Percentiles rank a stretch among this genome's conserved stretches.
These are phyloP conservation scores for Dysmachus trigonus DNA, from an alignment of 2,888 invertebrate species.

Conservation along the genomic window DNA sequence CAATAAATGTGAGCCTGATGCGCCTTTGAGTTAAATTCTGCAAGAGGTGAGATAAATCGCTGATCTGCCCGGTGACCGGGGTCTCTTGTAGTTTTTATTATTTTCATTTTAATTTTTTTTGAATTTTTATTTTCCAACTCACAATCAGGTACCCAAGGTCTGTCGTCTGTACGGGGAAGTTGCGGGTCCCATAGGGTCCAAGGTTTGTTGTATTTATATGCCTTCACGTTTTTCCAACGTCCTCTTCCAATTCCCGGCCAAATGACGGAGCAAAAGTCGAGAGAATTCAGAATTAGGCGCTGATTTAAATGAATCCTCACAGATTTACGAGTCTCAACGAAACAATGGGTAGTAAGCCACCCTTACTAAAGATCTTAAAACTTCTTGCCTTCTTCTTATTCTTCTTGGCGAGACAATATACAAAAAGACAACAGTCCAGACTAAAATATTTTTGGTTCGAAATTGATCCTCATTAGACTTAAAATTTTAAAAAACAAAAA, in stretches of 20 bases:
- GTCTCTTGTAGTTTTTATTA: background rate
- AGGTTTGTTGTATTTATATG: no score
- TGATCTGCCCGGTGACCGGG: background rate
- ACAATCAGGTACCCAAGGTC: background rate
- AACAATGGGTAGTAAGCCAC: background rate
- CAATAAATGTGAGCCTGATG: conserved; percentile 25
- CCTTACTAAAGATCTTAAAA: background rate
- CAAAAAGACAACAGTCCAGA: background rate
- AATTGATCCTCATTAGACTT: no score
- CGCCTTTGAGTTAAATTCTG: conserved; percentile 20
- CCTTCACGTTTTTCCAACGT: no score
- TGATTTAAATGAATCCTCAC: background rate
- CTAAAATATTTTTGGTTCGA: background rate
- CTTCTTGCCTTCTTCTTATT: background rate
- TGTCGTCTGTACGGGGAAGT: no score
- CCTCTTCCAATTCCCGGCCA: background rate
- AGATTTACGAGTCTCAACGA: background rate
- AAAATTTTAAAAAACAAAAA: no score
- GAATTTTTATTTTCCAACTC: background rate
- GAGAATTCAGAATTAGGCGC: background rate
- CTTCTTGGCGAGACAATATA: background rate
- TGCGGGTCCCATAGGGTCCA: no score
- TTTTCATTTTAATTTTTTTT: background rate
- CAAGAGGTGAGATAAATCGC: conserved; percentile 1
- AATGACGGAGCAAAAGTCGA: background rate